Evolutionary conservation across 2,113 vertebrate genomes (phyloP).

Genomic region (Chelonoidis abingdonii): DNA sequence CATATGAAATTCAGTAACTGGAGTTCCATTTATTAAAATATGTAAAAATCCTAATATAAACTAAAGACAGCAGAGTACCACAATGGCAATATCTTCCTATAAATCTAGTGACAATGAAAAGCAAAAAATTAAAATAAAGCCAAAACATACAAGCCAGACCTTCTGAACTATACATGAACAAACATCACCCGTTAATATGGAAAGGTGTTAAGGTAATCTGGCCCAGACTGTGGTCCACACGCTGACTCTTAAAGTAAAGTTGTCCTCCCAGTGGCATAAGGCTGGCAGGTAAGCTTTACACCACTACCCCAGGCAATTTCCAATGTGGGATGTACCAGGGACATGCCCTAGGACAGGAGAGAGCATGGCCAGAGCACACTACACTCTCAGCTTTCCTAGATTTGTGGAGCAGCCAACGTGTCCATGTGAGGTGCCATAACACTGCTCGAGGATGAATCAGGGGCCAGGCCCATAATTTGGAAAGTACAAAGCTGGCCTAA

Average conservation of each 20-base stretch:
- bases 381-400: too few relatives aligned
- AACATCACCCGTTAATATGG: too few relatives aligned
- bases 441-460: neutral
- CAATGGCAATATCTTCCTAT: neutral
- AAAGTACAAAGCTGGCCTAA: neutral
- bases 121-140: neutral
- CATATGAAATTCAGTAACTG: constrained; percentile 76
- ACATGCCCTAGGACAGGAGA: neutral
- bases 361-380: neutral
- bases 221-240: neutral
- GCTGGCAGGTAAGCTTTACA: too few relatives aligned
- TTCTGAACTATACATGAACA: neutral
- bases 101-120: neutral
- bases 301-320: too few relatives aligned
- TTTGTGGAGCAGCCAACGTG: neutral
- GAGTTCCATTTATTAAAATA: constrained; percentile 63
- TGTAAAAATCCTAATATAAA: constrained; percentile 48
- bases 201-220: neutral
- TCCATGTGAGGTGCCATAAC: neutral
- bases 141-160: neutral
- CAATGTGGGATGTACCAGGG: neutral
- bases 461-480: neutral
- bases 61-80: neutral
- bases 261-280: neutral
- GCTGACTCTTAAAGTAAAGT: neutral